Evolutionary conservation across 2,797 vertebrate species (phyloP), one percentile per base, ranked within the genome.

Genomic region (Potorous gilbertii): DNA sequence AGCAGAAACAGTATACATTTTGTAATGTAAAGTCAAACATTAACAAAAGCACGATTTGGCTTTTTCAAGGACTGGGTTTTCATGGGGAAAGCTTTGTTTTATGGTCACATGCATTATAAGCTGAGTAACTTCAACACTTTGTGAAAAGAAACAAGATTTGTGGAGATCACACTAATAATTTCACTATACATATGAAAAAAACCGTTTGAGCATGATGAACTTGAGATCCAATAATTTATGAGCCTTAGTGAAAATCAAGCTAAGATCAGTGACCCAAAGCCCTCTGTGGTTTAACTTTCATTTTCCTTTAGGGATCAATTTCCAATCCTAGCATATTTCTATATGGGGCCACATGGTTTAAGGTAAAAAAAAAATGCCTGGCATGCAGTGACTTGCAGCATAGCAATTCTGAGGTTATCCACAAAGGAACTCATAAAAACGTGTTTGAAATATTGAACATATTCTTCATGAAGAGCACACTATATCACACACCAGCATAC

Each of bases 61-160:
- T 54, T 55, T 94, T 66, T 94, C 93, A 24, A 21, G 87, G 93
- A 94, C 54, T 81, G 81, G 87, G 54, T 50, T 90, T 97, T 94
- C 92, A 31, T 55, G 54, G 92, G 92, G 91, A 94, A 96, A 96
- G 62, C 34, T 18, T 92, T 95, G 31, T 34, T 91, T 27, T 95
- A 34, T 54, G 55, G 21, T 0, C 21, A 46, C 9, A 46, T 46
- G 46, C 4, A 14, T 81, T 81, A 46, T 81, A 87, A 56, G 29
- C 21, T 81, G 74, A 24, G 40, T 10, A 27, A 12, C 62, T 94
- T 94, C 55, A n/a, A 93, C n/a, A 46, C 29, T 40, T 59, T 54
- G 56, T 55, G 18, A 91, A 94, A 94, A 92, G 92, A 94, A 94
- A 92, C 2, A 4, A 24, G 92, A 28, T 74, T 94, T 56, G 74